Base-by-base conservation (phyloP, 2,797 vertebrate genomes). In the Bradypodion pumilum region DNA sequence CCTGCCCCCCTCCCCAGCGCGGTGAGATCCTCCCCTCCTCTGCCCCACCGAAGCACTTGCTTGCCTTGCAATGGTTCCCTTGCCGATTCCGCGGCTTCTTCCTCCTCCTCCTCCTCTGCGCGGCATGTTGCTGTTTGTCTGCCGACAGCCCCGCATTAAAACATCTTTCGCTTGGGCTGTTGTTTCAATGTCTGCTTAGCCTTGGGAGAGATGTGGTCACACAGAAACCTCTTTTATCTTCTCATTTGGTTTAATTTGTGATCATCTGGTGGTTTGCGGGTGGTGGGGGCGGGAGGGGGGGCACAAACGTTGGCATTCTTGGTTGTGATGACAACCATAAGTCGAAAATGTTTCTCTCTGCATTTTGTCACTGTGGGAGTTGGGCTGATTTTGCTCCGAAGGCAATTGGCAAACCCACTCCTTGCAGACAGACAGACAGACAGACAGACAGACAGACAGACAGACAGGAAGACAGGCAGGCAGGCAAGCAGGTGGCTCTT, bases 291-390 rank as follows among this genome's bases (percentile, higher is more conserved):
- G 7, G 10, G n/a, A 1, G 65, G 25, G 27, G 40, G 7, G 10
- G n/a, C n/a, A n/a, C n/a, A 13, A 7, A 59, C 8, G 10, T 5
- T 6, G 37, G 52, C 66, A 44, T 46, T 9, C 29, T 40, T 62
- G 74, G 82, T 77, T 78, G 74, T 16, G 40, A 70, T 62, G 82
- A 70, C 74, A 70, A 60, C 82, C 74, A 7, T 12, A 25, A n/a
- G 27, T 44, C 12, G 37, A 6, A 32, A 44, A 25, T 25, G 10
- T 32, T 72, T 42, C 21, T 32, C 68, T 32, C 68, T 21, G 2
- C 16, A 21, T 65, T 37, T 12, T 12, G 10, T 19, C 6, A 49
- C 65, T 2, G 49, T 13, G 29, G 49, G 65, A 69, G 35, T 65
- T 7, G 74, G 49, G 5, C 40, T 44, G 5, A n/a, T 27, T 52